phyloP scores from a whole-genome alignment of 1,140 invertebrate species.

The Hyles vespertilio region DNA sequence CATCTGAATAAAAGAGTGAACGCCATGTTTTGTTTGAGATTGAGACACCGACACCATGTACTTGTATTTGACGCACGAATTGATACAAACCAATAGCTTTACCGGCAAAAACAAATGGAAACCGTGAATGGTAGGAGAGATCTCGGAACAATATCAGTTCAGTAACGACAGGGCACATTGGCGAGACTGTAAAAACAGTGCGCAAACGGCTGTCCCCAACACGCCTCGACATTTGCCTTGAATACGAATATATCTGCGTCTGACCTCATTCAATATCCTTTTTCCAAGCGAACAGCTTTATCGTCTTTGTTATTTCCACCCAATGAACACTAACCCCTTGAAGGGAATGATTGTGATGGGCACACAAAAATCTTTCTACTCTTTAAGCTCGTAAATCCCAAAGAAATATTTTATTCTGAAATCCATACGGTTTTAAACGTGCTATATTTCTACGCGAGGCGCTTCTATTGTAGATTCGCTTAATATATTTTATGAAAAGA shows the following conservation, averaged over 20 bases:
- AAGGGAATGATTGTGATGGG: conserved; percentile 57
- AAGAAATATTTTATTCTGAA: conserved; percentile 4
- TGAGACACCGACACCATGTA: too few relatives aligned
- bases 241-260: conserved; percentile 59
- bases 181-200: conserved; percentile 40
- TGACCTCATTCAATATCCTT: conserved; percentile 70
- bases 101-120: conserved; percentile 12
- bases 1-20: too few relatives aligned
- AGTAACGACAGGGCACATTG: conserved; percentile 32
- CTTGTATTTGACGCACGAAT: too few relatives aligned
- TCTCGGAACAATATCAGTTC: conserved; percentile 21
- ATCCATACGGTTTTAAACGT: conserved; percentile 1
- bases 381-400: conserved; percentile 28
- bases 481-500: conserved; percentile 1
- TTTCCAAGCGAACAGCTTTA: conserved; percentile 70
- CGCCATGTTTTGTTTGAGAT: too few relatives aligned
- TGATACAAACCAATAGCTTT: too few relatives aligned
- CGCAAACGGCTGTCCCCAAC: conserved; percentile 47
- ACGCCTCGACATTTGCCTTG: conserved; percentile 55
- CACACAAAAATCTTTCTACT: conserved; percentile 35
- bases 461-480: not conserved
- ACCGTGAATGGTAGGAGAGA: conserved; percentile 13
- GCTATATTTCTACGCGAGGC: not conserved
- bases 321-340: conserved; percentile 65
- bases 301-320: conserved; percentile 72